Conservation (phyloP, 2,888 invertebrate species). For the Campoletis raptor region DNA sequence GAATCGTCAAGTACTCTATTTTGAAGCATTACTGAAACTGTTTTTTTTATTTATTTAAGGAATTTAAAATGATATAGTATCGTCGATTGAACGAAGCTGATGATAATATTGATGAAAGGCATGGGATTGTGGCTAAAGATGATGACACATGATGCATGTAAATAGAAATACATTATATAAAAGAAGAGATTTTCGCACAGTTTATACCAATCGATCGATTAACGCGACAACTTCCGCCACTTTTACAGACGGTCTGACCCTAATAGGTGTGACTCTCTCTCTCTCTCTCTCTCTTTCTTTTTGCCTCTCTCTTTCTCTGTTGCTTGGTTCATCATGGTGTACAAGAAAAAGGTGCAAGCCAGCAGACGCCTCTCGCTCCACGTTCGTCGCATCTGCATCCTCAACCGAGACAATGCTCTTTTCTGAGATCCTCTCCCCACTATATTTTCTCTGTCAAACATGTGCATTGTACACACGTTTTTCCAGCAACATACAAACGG, state of each 20-base stretch:
- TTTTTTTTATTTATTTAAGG: neutral
- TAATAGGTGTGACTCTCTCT: conserved; percentile 74
- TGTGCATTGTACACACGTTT: conserved; percentile 27
- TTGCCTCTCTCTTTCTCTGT: conserved; percentile 30
- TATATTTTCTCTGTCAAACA: conserved; percentile 31
- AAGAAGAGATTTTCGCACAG: conserved; percentile 34
- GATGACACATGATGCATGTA: conserved; percentile 6
- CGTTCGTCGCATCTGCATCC: conserved; percentile 55
- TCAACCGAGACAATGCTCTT: conserved; percentile 63
- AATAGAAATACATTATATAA: conserved; percentile 14
- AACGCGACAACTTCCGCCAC: conserved; percentile 77
- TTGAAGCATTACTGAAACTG: neutral
- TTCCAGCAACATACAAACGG: neutral
- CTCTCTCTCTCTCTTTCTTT: conserved; percentile 9
- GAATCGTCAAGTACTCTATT: neutral
- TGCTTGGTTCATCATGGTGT: conserved; percentile 24
- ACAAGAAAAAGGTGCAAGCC: conserved; percentile 39
- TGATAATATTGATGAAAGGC: conserved; percentile 3
- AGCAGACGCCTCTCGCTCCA: conserved; percentile 48
- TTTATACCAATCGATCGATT: conserved; percentile 74
- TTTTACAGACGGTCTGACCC: conserved; percentile 78
- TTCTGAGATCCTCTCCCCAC: conserved; percentile 46
- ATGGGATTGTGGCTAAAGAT: neutral
- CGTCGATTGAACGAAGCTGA: neutral
- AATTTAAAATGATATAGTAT: neutral